Conservation (phyloP, 35 echinoderm and acorn worm species). For the Amphiura filiformis region DNA sequence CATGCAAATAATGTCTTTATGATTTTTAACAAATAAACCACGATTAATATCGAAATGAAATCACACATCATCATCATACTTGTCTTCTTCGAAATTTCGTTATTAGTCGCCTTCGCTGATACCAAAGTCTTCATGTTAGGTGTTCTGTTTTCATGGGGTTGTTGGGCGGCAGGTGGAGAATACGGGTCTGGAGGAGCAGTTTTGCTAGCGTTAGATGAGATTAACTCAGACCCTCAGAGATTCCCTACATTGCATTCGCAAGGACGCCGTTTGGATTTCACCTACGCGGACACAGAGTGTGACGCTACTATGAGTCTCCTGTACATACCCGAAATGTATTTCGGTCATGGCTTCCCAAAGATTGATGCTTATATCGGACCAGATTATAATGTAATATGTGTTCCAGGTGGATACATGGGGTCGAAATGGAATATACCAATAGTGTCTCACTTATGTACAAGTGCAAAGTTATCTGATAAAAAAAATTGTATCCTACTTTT, state of each 20-base stretch:
- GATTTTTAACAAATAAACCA: too few relatives aligned
- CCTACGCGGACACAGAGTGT: constrained; percentile 71
- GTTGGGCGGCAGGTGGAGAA: constrained; percentile 14
- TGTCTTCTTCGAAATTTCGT: too few relatives aligned
- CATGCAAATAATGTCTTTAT: too few relatives aligned
- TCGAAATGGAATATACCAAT: constrained; percentile 65
- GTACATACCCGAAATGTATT: constrained; percentile 33
- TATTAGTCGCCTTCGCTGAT: too few relatives aligned
- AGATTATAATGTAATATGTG: constrained; percentile 63
- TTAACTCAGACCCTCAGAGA: constrained; percentile 7
- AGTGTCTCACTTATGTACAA: constrained; percentile 61
- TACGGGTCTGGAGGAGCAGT: constrained; percentile 3
- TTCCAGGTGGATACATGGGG: constrained; percentile 57
- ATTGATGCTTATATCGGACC: constrained; percentile 70
- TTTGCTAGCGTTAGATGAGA: constrained; percentile 44
- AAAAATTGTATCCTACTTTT: constrained; percentile 62
- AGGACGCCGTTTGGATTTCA: constrained; percentile 32
- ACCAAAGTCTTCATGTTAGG: neutral
- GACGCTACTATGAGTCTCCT: constrained; percentile 14
- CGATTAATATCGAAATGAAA: too few relatives aligned
- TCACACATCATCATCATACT: too few relatives aligned
- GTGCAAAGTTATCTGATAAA: constrained; percentile 42
- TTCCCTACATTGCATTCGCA: constrained; percentile 12
- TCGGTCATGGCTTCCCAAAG: constrained; percentile 1
- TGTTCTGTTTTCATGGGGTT: constrained; percentile 51